Percentiles rank a stretch among this genome's conserved stretches.
phyloP scores from a whole-genome alignment of 2,888 invertebrate genomes.

The Cantharis lateralis region DNA sequence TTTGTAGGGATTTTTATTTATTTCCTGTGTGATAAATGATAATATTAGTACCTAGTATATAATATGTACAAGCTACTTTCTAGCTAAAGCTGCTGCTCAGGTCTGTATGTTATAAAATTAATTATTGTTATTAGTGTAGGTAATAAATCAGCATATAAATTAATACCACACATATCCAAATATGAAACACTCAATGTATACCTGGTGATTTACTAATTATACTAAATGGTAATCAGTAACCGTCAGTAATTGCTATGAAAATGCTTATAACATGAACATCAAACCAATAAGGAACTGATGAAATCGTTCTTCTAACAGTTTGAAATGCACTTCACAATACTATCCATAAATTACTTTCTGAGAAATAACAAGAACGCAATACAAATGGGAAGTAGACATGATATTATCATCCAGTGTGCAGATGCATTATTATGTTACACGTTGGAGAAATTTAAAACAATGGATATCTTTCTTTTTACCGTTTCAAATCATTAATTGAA shows the following conservation, averaged over 20 bases:
- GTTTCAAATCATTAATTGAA: neutral
- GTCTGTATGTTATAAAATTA: neutral
- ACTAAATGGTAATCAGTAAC: neutral
- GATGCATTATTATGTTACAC: conserved; percentile 11
- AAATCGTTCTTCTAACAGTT: neutral
- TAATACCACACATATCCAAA: neutral
- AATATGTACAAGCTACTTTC: neutral
- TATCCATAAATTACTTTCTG: conserved; percentile 7
- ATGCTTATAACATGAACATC: neutral
- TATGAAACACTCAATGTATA: neutral
- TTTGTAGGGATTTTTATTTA: neutral
- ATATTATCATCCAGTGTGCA: conserved; percentile 10
- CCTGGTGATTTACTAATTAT: neutral
- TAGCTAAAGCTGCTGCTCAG: neutral
- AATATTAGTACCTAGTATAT: too few relatives aligned
- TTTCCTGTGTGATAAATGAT: neutral
- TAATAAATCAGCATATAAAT: neutral
- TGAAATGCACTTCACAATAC: conserved; percentile 6
- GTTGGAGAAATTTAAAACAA: conserved; percentile 14
- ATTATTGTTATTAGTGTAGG: neutral
- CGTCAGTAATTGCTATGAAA: neutral
- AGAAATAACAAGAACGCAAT: conserved; percentile 13
- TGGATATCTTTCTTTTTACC: neutral
- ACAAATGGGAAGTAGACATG: conserved; percentile 14
- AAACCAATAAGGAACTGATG: neutral